Conservation (phyloP, 2,113 vertebrate genomes). For the Rissa tridactyla region DNA sequence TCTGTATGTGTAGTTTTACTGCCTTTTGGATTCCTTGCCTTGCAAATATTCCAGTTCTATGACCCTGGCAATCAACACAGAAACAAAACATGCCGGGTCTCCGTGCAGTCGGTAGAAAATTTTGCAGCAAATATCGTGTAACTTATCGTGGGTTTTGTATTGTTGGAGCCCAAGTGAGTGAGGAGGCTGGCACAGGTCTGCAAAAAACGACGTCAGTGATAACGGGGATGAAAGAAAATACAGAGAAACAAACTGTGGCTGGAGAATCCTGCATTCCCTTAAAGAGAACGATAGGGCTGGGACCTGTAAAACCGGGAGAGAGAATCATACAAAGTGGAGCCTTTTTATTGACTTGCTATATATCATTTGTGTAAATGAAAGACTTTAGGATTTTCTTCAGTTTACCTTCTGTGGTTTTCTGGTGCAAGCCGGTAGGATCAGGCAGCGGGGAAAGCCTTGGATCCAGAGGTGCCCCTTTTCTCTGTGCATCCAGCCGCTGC, state of each 20-base stretch:
- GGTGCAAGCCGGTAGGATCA: neutral
- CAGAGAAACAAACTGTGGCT: neutral
- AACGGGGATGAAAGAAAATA: neutral
- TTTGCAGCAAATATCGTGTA: neutral
- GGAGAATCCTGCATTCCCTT: neutral
- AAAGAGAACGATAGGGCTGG: neutral
- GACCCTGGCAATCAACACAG: neutral
- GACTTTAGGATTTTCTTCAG: neutral
- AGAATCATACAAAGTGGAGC: neutral
- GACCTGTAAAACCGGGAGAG: neutral
- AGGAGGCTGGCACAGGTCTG: neutral
- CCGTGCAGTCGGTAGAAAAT: neutral
- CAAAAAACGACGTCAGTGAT: neutral
- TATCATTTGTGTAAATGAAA: neutral
- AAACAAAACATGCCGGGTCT: neutral
- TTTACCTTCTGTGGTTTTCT: neutral
- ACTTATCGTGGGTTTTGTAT: neutral
- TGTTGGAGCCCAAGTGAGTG: neutral
- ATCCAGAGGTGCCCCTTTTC: neutral
- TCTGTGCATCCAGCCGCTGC: neutral
- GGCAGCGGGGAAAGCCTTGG: neutral
- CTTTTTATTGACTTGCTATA: neutral
- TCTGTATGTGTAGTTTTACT: neutral
- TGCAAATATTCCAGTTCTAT: neutral
- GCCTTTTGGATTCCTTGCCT: slow-evolving; percentile 8